Percentiles rank a stretch among this genome's conserved stretches.
Conservation (phyloP, 2,888 invertebrate species). For the Sepiola atlantica region DNA sequence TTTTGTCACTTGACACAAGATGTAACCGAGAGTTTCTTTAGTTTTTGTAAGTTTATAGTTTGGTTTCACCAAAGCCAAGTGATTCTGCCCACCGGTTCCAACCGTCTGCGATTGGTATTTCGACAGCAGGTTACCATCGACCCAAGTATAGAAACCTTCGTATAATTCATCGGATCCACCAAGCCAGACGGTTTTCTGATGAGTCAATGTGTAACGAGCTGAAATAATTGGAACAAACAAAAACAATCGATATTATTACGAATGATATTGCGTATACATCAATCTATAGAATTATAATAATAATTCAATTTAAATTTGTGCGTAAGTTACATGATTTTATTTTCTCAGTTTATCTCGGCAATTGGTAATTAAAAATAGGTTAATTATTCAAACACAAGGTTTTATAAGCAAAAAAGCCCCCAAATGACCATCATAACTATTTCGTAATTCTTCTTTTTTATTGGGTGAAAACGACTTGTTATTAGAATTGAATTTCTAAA, state of each 20-base stretch:
- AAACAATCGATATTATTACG: not conserved
- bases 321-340: too few relatives aligned
- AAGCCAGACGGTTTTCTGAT: not conserved
- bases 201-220: not conserved
- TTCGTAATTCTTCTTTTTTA: too few relatives aligned
- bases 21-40: not conserved
- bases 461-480: too few relatives aligned
- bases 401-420: too few relatives aligned
- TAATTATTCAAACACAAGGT: too few relatives aligned
- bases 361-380: too few relatives aligned
- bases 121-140: slow-evolving; percentile 18
- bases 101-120: not conserved
- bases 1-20: not conserved
- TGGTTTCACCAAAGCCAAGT: not conserved
- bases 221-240: not conserved
- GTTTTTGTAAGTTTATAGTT: not conserved
- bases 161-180: not conserved
- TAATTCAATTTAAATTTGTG: too few relatives aligned
- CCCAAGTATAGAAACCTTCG: not conserved
- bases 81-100: not conserved
- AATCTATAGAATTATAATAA: too few relatives aligned
- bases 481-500: too few relatives aligned
- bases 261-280: not conserved
- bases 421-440: too few relatives aligned
- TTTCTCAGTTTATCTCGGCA: too few relatives aligned